A percentile compares a stretch with the other conserved stretches of the same genome.
phyloP scores from a whole-genome alignment of 2,888 invertebrate species.

The Galerucella nymphaeae region DNA sequence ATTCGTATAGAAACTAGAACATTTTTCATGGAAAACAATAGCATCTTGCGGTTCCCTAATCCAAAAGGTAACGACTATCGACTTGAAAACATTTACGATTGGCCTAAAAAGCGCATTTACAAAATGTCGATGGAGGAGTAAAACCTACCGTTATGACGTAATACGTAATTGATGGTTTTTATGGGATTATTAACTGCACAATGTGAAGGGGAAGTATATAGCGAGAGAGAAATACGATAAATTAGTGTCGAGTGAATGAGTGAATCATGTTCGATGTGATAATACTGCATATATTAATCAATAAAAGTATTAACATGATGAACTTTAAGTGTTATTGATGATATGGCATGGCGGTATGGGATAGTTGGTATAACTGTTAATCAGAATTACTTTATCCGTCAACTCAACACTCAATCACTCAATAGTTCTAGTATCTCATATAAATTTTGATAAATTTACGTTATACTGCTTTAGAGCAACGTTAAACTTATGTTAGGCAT shows the following conservation, averaged over 20 bases:
- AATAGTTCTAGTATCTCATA: too few species aligned
- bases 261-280: constrained; percentile 19
- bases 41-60: too few species aligned
- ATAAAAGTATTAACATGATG: constrained; percentile 7
- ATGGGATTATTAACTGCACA: constrained; percentile 32
- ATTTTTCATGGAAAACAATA: too few species aligned
- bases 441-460: too few species aligned
- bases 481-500: too few species aligned
- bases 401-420: too few species aligned
- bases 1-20: too few species aligned
- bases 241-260: constrained; percentile 3
- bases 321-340: not conserved
- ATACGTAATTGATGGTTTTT: constrained; percentile 38
- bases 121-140: constrained; percentile 20
- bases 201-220: not conserved
- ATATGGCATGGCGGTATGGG: too few species aligned
- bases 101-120: constrained; percentile 32
- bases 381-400: too few species aligned
- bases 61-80: too few species aligned
- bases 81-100: constrained; percentile 2
- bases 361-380: too few species aligned
- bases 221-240: not conserved
- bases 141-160: constrained; percentile 23
- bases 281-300: constrained; percentile 18
- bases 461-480: too few species aligned